These are phyloP conservation scores for Cecidostiba fungosa DNA, from an alignment of 2,888 invertebrate species.

Conservation along the genomic window DNA sequence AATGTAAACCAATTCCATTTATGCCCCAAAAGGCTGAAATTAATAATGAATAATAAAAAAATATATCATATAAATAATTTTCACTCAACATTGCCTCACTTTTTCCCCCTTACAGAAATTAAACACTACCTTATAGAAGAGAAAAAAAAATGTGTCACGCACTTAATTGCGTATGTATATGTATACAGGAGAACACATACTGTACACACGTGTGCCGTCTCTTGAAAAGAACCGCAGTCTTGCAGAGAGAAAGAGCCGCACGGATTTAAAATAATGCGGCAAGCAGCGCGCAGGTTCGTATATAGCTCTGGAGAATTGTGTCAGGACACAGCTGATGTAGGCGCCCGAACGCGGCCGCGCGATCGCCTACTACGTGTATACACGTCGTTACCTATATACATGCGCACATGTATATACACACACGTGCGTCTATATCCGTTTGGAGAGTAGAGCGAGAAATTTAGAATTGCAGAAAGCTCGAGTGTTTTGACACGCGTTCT, in stretches of 20 bases:
- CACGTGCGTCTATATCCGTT: neutral
- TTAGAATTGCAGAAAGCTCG: too few relatives aligned
- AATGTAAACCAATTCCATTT: too few relatives aligned
- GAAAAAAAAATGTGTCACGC: neutral
- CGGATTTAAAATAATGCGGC: constrained; percentile 34
- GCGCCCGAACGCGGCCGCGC: neutral
- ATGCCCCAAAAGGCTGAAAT: too few relatives aligned
- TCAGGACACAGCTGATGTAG: constrained; percentile 33
- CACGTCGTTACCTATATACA: neutral
- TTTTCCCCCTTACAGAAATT: neutral
- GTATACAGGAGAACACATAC: too few relatives aligned
- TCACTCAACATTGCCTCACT: too few relatives aligned
- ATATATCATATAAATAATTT: too few relatives aligned
- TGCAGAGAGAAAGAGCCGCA: neutral
- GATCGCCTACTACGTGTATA: neutral
- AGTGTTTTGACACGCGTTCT: too few relatives aligned
- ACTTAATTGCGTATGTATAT: constrained; percentile 12
- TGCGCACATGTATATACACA: neutral
- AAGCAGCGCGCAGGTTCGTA: neutral
- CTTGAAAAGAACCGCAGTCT: neutral
- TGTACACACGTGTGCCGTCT: neutral
- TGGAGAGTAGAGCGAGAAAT: too few relatives aligned
- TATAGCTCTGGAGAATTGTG: constrained; percentile 39
- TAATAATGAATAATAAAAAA: too few relatives aligned
- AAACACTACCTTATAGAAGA: neutral